These are phyloP conservation scores for Phoeniculus purpureus DNA, from an alignment of 2,797 vertebrate species.

Conservation along the genomic window DNA sequence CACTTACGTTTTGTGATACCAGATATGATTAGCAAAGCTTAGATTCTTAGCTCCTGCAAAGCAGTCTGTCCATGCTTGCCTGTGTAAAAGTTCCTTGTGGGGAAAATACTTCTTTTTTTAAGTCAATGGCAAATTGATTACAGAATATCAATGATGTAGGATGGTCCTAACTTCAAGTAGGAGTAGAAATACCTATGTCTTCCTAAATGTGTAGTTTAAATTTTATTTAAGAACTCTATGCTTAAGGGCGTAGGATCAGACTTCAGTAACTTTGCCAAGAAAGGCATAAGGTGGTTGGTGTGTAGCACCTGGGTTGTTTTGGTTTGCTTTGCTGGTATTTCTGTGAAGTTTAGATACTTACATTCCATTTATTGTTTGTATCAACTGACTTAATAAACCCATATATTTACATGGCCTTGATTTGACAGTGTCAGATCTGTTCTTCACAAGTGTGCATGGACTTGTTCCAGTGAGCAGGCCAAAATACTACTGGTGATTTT, in stretches of 20 bases:
- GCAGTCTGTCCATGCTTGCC: neutral
- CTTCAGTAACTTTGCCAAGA: neutral
- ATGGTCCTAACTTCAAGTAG: neutral
- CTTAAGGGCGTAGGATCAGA: neutral
- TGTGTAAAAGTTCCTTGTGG: neutral
- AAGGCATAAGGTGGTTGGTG: neutral
- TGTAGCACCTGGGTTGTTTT: neutral
- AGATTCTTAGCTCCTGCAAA: neutral
- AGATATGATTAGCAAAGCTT: neutral
- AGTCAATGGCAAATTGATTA: neutral
- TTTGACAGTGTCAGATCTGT: conserved; percentile 24
- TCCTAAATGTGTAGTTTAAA: neutral
- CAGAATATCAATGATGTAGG: neutral
- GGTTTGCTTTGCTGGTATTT: neutral
- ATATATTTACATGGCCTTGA: conserved; percentile 21
- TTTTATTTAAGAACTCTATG: neutral
- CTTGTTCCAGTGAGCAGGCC: neutral
- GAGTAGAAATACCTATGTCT: neutral
- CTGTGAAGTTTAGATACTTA: neutral
- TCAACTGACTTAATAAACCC: neutral
- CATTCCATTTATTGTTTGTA: neutral
- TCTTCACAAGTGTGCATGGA: neutral
- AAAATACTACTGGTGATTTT: neutral
- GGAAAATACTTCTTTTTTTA: neutral
- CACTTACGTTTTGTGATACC: neutral